A percentile compares a stretch with the other conserved stretches of the same genome.
Evolutionary conservation across 2,797 vertebrate genomes (phyloP).

Genomic region (Remorina albescens): DNA sequence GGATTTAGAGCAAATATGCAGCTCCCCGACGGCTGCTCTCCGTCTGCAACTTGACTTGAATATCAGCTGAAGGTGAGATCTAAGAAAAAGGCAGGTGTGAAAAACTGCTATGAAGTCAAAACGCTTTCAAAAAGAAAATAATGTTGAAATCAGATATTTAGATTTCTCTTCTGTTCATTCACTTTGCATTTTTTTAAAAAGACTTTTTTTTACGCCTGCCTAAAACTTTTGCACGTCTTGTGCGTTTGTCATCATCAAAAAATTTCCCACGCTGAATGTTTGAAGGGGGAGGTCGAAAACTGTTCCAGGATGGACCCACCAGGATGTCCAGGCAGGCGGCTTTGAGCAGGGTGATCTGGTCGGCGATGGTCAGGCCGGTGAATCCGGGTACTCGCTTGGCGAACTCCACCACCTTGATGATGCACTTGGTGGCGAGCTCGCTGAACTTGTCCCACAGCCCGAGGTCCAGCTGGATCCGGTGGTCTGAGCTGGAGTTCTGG

Average conservation of each 20-base stretch:
- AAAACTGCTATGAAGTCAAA: too few relatives aligned
- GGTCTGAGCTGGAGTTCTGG: conserved; percentile 94
- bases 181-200: too few relatives aligned
- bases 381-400: conserved; percentile 95
- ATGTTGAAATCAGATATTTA: too few relatives aligned
- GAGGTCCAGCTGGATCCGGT: conserved; percentile 93
- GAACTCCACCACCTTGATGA: conserved; percentile 98
- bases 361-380: conserved; percentile 93
- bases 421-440: conserved; percentile 97
- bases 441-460: conserved; percentile 98
- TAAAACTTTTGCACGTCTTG: too few relatives aligned
- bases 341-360: conserved; percentile 97
- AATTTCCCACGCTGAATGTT: too few relatives aligned
- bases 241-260: too few relatives aligned
- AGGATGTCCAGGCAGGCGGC: conserved; percentile 96
- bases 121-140: too few relatives aligned
- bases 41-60: neutral
- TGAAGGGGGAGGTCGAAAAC: too few relatives aligned
- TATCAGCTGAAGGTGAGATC: too few relatives aligned
- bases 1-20: too few relatives aligned
- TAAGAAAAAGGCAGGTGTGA: too few relatives aligned
- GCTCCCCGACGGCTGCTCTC: conserved; percentile 3
- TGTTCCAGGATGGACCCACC: conserved; percentile 73
- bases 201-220: too few relatives aligned
- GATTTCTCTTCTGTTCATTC: neutral